Base-by-base conservation (phyloP, 2,797 vertebrate species). In the Acanthurus tractus region DNA sequence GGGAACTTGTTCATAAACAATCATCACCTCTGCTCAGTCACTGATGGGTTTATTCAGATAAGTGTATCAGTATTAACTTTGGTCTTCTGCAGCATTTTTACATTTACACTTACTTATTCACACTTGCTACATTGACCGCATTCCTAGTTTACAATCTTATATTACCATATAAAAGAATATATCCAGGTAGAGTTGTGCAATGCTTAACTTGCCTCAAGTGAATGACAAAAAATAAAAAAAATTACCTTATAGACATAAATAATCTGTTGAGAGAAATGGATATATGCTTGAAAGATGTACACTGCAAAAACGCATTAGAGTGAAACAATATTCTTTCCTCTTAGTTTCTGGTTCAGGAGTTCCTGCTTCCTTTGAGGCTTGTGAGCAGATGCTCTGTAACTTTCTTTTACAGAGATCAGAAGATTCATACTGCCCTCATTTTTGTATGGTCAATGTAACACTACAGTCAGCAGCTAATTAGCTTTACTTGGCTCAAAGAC, bases 21-120 rank as follows among this genome's bases (percentile, higher is more conserved):
- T 82, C 40, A 67, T 49, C 14, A 38, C n/a, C 34, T 49, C 8
- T 42, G 11, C 40, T 73, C 44, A 40, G 23, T 58, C 70, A 73
- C 8, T 61, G 36, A 57, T 38, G 15, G 23, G 7, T 74, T 63
- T 54, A 64, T 54, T 70, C 9, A 63, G 29, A 36, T 25, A 44
- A 50, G n/a, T 58, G 38, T 25, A 65, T 77, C 58, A 10, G 9
- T 63, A 71, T 67, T 46, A 15, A 3, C 6, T 20, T 65, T 0
- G 6, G 12, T 17, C 2, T 0, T 38, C 10, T 69, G 58, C 15
- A 13, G 11, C 25, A 48, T 36, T 45, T 56, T 23, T 54, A 40
- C 14, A 17, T n/a, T 29, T 29, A 29, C 25, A 29, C 25, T 29
- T 29, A 29, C 25, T 29, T 29, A 29, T 29, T 29, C 5, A 29